Evolutionary conservation across 2,113 vertebrate genomes (phyloP), one percentile per base, ranked within the genome.

Genomic region (Tupaia chinensis): DNA sequence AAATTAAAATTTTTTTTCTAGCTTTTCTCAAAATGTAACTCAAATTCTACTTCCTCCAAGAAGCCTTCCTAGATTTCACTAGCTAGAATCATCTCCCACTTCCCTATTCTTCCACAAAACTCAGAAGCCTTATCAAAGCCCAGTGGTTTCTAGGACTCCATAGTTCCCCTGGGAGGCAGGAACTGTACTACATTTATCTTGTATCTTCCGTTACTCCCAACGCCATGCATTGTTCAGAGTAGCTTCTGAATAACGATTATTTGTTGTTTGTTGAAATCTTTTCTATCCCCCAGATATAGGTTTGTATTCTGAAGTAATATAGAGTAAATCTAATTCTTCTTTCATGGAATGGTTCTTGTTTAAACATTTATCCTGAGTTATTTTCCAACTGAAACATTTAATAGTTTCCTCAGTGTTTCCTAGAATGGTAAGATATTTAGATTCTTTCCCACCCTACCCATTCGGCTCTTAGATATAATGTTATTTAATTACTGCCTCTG

Each of bases 371-470:
- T n/a, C 17, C 56, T 53, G 29, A 90, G 56, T 44, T 73, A 23
- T 89, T 97, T 91, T 56, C 9, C 11, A 82, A 29, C 65, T 70
- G 87, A 95, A 94, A 34, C n/a, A 32, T 56, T 95, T 89, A 15
- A 58, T 93, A n/a, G 23, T 83, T 93, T 88, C 58, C 84, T 66
- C 11, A 9, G 0, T 80, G 19, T 56, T 81, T 96, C 17, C 44
- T 76, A 95, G 61, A 79, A 81, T 73, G 14, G 72, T 15, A 44
- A 34, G 14, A 15, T n/a, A 56, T 91, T 93, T 3, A 61, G 32
- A 7, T 83, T 87, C 54, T 61, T 94, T 72, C 8, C 12, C 19
- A 20, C 87, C 23, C 3, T 74, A 20, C 69, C 32, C 29, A 56
- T n/a, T 79, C 16, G 29, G 2, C 86, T 85, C 20, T 85, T 94